Conservation (phyloP, 2,797 vertebrate genomes). For the Salmo trutta region DNA sequence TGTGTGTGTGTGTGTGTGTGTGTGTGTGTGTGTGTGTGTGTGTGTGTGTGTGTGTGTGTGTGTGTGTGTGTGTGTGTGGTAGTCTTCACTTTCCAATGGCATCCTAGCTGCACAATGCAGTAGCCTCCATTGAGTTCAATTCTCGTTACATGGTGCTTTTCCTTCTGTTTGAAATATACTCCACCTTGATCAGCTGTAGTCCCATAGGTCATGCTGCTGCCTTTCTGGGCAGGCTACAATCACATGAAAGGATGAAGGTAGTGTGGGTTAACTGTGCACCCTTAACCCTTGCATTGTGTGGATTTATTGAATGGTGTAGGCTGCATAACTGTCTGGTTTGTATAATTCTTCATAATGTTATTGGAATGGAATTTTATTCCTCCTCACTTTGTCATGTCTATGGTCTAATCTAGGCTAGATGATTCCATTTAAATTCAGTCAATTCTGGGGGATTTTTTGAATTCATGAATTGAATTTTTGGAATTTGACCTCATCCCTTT, state of each 20-base stretch:
- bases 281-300: conserved; percentile 1
- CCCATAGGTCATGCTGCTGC: not conserved
- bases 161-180: not conserved
- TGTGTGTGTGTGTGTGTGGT: not conserved
- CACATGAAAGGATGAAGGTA: not conserved
- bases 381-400: not conserved
- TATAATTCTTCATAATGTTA: not conserved
- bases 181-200: not conserved
- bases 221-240: not conserved
- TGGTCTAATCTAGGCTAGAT: not conserved
- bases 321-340: not conserved
- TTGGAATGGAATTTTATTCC: not conserved
- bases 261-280: not conserved
- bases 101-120: not conserved
- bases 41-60: not conserved
- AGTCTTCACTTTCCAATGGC: not conserved
- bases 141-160: not conserved
- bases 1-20: not conserved
- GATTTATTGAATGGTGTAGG: not conserved
- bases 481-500: too few species aligned
- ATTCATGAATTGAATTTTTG: conserved; percentile 8
- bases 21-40: not conserved
- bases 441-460: not conserved
- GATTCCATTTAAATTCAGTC: not conserved
- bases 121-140: not conserved